These are phyloP conservation scores for Ascidia mentula DNA, from an alignment of 23 tunicate genomes.

Conservation along the genomic window DNA sequence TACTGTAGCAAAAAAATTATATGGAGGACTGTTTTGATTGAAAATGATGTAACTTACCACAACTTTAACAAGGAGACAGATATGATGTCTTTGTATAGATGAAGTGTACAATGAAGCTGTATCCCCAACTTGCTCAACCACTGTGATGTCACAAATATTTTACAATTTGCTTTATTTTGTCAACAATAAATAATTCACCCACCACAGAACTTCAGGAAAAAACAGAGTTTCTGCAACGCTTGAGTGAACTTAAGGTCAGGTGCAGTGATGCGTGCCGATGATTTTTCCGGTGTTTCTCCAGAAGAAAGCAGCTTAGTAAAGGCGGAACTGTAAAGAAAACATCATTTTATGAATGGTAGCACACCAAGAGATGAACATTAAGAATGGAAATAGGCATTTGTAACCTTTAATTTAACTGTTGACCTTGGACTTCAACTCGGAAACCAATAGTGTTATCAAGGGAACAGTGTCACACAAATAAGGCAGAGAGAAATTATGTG, in stretches of 20 bases:
- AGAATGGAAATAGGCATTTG: no score
- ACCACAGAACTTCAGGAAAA: constrained; percentile 78
- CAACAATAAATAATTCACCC: not conserved
- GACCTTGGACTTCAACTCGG: no score
- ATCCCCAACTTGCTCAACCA: constrained; percentile 70
- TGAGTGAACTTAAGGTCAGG: constrained; percentile 50
- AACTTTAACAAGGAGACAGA: constrained; percentile 72
- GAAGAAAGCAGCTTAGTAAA: constrained; percentile 79
- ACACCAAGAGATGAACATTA: no score
- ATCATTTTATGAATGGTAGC: no score
- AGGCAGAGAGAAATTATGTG: no score
- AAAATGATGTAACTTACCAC: constrained; percentile 37
- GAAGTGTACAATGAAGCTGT: constrained; percentile 71
- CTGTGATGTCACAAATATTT: constrained; percentile 26
- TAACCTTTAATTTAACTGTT: no score
- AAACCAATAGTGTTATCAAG: no score
- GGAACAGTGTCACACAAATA: no score
- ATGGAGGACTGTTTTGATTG: not conserved
- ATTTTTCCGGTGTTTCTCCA: constrained; percentile 69
- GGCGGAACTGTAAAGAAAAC: constrained; percentile 34
- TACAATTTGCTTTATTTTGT: not conserved
- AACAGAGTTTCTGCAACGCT: constrained; percentile 72
- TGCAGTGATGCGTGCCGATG: constrained; percentile 25
- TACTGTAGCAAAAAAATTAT: not conserved
- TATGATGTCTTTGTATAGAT: constrained; percentile 77